phyloP scores from a whole-genome alignment of 2,113 vertebrate species.

The Prunella fulvescens region DNA sequence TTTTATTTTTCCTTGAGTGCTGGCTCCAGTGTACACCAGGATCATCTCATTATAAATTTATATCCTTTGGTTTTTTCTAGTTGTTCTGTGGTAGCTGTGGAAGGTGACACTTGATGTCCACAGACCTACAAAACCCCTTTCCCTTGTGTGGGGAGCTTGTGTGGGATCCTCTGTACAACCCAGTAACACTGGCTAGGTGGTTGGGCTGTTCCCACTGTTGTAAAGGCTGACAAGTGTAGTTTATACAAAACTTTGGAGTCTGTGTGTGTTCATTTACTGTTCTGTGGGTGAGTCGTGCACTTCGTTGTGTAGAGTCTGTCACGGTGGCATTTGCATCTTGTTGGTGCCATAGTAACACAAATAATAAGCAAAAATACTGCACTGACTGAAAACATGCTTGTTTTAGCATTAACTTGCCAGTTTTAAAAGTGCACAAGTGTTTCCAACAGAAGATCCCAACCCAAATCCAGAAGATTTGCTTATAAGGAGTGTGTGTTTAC shows the following conservation, averaged over 20 bases:
- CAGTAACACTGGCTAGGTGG: not conserved
- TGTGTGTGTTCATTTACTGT: not conserved
- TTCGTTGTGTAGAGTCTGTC: not conserved
- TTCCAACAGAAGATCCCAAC: not conserved
- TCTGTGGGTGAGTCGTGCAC: not conserved
- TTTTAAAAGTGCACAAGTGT: not conserved
- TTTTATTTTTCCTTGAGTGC: not conserved
- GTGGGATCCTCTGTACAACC: not conserved
- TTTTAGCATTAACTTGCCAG: not conserved
- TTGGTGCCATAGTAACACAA: conserved; percentile 2
- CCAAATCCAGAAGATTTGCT: not conserved
- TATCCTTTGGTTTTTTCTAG: not conserved
- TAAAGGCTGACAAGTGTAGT: not conserved
- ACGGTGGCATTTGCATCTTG: not conserved
- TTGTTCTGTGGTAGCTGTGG: not conserved
- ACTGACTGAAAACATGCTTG: not conserved
- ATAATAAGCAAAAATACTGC: not conserved
- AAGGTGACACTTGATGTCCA: not conserved
- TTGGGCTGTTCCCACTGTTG: not conserved
- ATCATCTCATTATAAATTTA: not conserved
- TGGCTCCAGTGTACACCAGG: not conserved
- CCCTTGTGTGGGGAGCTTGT: not conserved
- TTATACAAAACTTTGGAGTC: not conserved
- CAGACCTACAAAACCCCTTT: not conserved
- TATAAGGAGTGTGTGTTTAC: not conserved